A percentile compares a stretch with the other conserved stretches of the same genome.
These are phyloP conservation scores for Idaea biselata DNA, from an alignment of 2,888 invertebrate genomes.

Conservation along the genomic window DNA sequence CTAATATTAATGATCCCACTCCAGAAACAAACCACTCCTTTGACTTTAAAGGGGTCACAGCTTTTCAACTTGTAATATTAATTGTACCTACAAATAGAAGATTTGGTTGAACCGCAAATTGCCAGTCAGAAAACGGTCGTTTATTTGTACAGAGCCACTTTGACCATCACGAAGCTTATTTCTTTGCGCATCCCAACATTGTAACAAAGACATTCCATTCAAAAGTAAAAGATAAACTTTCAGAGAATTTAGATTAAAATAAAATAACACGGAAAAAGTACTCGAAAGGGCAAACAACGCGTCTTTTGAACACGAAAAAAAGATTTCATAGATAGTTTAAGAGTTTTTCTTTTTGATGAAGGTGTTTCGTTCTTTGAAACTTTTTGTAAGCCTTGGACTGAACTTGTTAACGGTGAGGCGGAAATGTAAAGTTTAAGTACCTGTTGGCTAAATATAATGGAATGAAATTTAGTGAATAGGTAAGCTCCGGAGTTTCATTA, in stretches of 20 bases:
- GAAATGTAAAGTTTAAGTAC: constrained; percentile 5
- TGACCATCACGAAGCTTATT: not conserved
- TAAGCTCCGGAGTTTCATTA: not conserved
- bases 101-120: not conserved
- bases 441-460: not conserved
- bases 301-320: constrained; percentile 9
- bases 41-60: not conserved
- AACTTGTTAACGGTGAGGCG: constrained; percentile 11
- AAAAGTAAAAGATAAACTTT: not conserved
- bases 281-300: constrained; percentile 9
- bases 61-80: not conserved
- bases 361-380: constrained; percentile 11
- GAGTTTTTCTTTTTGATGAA: constrained; percentile 16
- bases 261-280: constrained; percentile 6
- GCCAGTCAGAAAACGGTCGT: not conserved
- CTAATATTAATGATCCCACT: constrained; percentile 38
- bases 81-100: not conserved
- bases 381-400: constrained; percentile 10
- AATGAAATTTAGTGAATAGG: not conserved
- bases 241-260: constrained; percentile 6
- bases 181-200: not conserved
- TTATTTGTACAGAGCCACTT: not conserved
- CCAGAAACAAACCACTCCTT: constrained; percentile 21
- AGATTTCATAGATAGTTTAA: constrained; percentile 15
- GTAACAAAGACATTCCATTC: constrained; percentile 2